Conservation (phyloP, 2,888 invertebrate species). For the Graphium colonna region DNA sequence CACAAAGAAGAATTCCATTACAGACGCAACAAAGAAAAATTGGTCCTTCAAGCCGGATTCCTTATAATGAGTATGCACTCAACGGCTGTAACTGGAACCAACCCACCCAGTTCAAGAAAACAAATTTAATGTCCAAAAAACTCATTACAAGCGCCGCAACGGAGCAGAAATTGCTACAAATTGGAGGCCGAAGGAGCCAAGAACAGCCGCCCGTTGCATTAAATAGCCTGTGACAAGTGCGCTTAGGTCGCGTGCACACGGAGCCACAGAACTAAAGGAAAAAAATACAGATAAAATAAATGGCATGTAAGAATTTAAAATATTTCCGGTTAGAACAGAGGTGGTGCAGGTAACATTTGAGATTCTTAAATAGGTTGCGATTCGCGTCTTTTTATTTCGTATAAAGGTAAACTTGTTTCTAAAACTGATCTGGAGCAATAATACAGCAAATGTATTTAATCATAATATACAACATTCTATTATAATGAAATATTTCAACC, state of each 20-base stretch:
- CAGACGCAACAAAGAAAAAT: slow-evolving; percentile 5
- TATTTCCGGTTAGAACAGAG: background rate
- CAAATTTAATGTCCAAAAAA: slow-evolving; percentile 40
- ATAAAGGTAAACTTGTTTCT: too few relatives aligned
- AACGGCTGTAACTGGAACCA: slow-evolving; percentile 23
- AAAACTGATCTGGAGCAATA: too few relatives aligned
- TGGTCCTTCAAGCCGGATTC: slow-evolving; percentile 19
- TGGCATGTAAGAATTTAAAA: slow-evolving; percentile 8
- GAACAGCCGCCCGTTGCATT: slow-evolving; percentile 27
- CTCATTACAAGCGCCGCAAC: slow-evolving; percentile 36
- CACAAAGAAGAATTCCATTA: slow-evolving; percentile 5
- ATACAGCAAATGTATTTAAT: too few relatives aligned
- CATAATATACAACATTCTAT: too few relatives aligned
- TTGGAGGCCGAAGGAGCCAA: slow-evolving; percentile 35
- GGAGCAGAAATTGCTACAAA: slow-evolving; percentile 37
- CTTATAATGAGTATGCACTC: slow-evolving; percentile 22
- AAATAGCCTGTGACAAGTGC: slow-evolving; percentile 39
- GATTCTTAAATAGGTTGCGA: too few relatives aligned
- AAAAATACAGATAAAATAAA: slow-evolving; percentile 10
- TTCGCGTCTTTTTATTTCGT: too few relatives aligned
- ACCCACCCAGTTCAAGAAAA: slow-evolving; percentile 30
- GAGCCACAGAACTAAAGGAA: slow-evolving; percentile 9
- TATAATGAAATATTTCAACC: too few relatives aligned
- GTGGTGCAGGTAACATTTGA: too few relatives aligned
- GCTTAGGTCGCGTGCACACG: slow-evolving; percentile 29